phyloP scores from a whole-genome alignment of 2,888 invertebrate genomes.

The Chesias legatella region DNA sequence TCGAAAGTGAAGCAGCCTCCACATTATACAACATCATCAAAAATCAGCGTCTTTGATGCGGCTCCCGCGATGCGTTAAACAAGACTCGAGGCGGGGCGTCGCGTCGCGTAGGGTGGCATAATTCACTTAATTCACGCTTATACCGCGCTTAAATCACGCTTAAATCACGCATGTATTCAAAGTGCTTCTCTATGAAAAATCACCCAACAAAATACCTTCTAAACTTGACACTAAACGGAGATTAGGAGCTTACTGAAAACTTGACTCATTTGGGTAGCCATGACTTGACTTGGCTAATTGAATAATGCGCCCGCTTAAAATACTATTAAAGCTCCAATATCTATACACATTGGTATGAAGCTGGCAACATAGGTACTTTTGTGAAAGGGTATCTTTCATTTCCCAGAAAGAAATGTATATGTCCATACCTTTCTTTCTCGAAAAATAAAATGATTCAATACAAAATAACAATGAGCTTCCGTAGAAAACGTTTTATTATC shows the following conservation, averaged over 20 bases:
- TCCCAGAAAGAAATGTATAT: too few species aligned
- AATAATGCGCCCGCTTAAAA: neutral
- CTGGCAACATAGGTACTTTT: too few species aligned
- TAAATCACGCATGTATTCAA: conserved; percentile 55
- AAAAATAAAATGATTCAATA: conserved; percentile 15
- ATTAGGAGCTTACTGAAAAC: conserved; percentile 9
- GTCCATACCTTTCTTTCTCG: too few species aligned
- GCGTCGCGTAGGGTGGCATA: conserved; percentile 53
- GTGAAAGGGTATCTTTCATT: too few species aligned
- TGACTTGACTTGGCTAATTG: conserved; percentile 3
- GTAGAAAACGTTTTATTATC: conserved; percentile 45
- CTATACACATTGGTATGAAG: too few species aligned
- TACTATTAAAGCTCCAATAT: too few species aligned
- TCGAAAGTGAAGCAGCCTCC: conserved; percentile 37
- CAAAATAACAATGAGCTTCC: conserved; percentile 23
- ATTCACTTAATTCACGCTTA: conserved; percentile 72
- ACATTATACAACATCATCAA: conserved; percentile 42
- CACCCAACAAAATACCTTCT: conserved; percentile 33
- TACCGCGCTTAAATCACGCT: conserved; percentile 62
- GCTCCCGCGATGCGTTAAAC: conserved; percentile 67
- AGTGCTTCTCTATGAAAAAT: conserved; percentile 42
- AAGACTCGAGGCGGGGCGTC: conserved; percentile 44
- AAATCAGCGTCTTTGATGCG: conserved; percentile 58
- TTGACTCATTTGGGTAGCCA: conserved; percentile 3
- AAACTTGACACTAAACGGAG: conserved; percentile 25